Conservation (phyloP, 2,797 vertebrate species). For the Cercopithecus petaurista region DNA sequence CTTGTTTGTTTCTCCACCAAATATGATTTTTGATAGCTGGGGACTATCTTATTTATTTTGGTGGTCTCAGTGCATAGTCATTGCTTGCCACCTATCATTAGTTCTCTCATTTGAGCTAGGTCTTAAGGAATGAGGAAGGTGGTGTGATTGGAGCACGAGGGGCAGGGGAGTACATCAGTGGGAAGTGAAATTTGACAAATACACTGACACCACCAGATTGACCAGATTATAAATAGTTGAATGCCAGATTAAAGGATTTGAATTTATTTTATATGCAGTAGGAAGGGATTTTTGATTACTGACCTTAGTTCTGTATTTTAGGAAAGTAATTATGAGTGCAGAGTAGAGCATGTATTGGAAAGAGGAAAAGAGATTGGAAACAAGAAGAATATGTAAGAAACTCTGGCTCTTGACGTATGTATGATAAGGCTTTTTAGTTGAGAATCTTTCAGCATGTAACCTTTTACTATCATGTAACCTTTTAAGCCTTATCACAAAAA, state of each 20-base stretch:
- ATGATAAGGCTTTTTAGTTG: not conserved
- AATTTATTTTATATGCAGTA: not conserved
- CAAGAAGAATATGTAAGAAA: not conserved
- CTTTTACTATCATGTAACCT: not conserved
- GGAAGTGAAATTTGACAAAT: not conserved
- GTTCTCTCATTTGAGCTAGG: not conserved
- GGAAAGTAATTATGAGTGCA: constrained; percentile 12
- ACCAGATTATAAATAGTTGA: not conserved
- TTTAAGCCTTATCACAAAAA: not conserved
- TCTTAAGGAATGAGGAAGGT: not conserved
- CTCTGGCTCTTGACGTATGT: not conserved
- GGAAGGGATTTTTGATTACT: not conserved
- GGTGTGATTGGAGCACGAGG: not conserved
- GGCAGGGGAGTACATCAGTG: not conserved
- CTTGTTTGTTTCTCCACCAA: not conserved
- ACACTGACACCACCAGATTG: not conserved
- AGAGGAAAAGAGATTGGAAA: not conserved
- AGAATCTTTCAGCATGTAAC: not conserved
- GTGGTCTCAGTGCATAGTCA: not conserved
- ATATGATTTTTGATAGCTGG: not conserved
- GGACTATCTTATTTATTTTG: not conserved
- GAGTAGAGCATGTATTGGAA: not conserved
- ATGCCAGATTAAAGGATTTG: not conserved
- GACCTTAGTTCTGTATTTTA: not conserved
- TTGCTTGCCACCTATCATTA: not conserved